Base-by-base conservation (phyloP, 2,797 vertebrate genomes). In the Gallirallus australis region DNA sequence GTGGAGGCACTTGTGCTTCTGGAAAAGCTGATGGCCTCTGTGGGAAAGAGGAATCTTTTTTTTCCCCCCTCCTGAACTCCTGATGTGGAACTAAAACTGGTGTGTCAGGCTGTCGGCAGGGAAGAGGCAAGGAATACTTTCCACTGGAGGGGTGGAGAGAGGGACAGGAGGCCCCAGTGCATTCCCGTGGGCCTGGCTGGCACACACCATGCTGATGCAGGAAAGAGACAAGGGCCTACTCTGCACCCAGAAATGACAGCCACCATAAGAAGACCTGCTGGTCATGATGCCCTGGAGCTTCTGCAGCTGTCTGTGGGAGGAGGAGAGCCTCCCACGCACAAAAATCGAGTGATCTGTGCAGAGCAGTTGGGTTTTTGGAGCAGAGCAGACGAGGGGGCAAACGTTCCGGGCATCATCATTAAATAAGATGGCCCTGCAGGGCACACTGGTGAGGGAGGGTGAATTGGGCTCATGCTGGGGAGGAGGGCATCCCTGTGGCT, bases 21-120 rank as follows among this genome's bases (percentile, higher is more conserved):
- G 94, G 95, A 96, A 94, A 96, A 95, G 80, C 82, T 91, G 88
- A 89, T 91, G 57, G 42, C 69, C 95, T 90, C 85, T 92, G 83
- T 95, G 83, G 86, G 63, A 95, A 69, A 77, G 53, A 96, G 77
- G 94, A 95, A 90, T 94, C 35, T 73, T 76, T 85, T 54, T 37
- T 53, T 89, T 84, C 88, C 90, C 59, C n/a, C 80, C 75, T 89
- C 64, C 90, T 47, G 78, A 83, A 60, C 31, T 90, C 85, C 76
- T 30, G 4, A 47, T 64, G 54, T 93, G 45, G 91, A 89, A 73
- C 81, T 90, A 20, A 17, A 91, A 87, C 72, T 84, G 76, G 80
- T 15, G 6, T 73, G 68, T 88, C 3, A 6, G 39, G 92, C 64
- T 61, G 35, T 42, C 37, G 0, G 50, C 88, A 71, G 77, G 72